Evolutionary conservation across 2,113 vertebrate genomes (phyloP), one percentile per base, ranked within the genome.

Genomic region (Nothocercus julius): DNA sequence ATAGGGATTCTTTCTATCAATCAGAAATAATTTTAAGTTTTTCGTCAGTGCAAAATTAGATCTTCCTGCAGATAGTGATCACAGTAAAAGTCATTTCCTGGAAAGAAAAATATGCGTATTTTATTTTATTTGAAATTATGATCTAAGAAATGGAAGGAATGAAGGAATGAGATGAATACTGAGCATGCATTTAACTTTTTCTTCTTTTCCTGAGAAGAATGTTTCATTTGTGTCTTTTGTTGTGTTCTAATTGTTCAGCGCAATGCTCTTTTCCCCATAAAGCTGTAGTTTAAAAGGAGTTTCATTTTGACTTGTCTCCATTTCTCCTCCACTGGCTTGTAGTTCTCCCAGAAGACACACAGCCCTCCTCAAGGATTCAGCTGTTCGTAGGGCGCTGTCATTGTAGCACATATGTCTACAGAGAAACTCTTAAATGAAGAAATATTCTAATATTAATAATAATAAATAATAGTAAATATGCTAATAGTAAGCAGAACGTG

Each of bases 251-350:
- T 45, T 76, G 1, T 25, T 80, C 19, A 40, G 3, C 16, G 14
- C 12, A 11, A 19, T 27, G 5, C 16, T 79, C 5, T 62, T 91
- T 84, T 63, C 56, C 91, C 80, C 53, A 80, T 68, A 86, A 90
- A 74, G 78, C 69, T 38, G 82, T n/a, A 83, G 22, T 67, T 89
- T 59, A 76, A 76, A 88, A 91, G 86, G 45, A 64, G 53, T 40
- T 56, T 10, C 54, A 15, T 62, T 69, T 86, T 87, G 28, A 80
- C n/a, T 49, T 66, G 92, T 62, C 47, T 47, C 69, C 47, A 22
- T 79, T 81, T 82, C 9, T 3, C 49, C 64, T 88, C 82, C 67
- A 14, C 67, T 69, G 4, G 2, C 38, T 14, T 40, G 2, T 89
- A 75, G 11, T 69, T 79, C 80, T 61, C 47, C 20, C 80, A 24